These are phyloP conservation scores for Eupeodes luniger DNA, from an alignment of 2,888 invertebrate genomes.

Conservation along the genomic window DNA sequence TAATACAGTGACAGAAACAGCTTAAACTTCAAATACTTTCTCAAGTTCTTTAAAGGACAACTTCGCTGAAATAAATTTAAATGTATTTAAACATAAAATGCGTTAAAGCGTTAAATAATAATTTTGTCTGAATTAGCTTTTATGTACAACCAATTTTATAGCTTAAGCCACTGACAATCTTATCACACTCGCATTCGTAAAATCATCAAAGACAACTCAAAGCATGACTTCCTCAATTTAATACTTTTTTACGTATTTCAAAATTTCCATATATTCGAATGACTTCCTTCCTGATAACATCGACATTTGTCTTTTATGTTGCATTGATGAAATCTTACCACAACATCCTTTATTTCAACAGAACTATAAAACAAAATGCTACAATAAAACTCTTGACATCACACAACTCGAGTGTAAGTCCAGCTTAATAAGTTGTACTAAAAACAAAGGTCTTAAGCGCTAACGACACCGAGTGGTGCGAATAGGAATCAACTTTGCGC, in stretches of 20 bases:
- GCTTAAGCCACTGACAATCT: background rate
- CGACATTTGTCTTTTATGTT: background rate
- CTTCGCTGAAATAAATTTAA: no score
- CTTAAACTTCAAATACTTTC: no score
- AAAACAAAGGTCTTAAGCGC: background rate
- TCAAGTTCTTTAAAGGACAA: no score
- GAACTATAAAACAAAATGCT: slow-evolving; percentile 23
- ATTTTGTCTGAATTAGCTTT: background rate
- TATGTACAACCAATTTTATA: background rate
- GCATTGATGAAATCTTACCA: slow-evolving; percentile 42
- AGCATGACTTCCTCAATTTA: background rate
- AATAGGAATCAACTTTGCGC: background rate
- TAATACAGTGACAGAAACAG: no score
- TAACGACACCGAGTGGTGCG: background rate
- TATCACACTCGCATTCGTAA: no score
- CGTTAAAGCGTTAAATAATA: background rate
- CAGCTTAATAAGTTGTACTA: slow-evolving; percentile 2
- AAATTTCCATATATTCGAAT: slow-evolving; percentile 1
- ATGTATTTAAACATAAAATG: background rate
- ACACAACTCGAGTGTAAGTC: slow-evolving; percentile 14
- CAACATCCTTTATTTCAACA: slow-evolving; percentile 39
- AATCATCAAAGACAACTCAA: background rate
- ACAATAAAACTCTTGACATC: slow-evolving; percentile 5
- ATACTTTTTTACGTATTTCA: background rate
- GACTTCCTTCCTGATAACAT: slow-evolving; percentile 39